Conservation (phyloP, 2,797 vertebrate genomes). For the Craterocephalus amniculus region DNA sequence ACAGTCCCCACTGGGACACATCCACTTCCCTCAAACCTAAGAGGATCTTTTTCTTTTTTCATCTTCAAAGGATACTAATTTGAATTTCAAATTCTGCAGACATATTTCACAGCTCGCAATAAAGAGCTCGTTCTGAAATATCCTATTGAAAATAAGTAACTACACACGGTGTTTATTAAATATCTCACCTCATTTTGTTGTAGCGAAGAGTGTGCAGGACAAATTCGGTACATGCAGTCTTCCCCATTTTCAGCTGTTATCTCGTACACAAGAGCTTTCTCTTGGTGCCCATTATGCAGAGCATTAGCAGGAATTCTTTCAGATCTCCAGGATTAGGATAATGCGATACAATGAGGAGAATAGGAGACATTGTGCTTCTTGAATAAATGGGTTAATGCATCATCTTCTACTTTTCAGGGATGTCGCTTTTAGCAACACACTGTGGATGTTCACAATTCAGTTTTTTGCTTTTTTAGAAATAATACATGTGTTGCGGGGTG, state of each 20-base stretch:
- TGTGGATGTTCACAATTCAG: not conserved
- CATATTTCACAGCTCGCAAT: slow-evolving; percentile 49
- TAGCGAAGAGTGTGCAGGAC: slow-evolving; percentile 13
- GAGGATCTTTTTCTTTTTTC: slow-evolving; percentile 37
- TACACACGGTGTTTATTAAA: slow-evolving; percentile 56
- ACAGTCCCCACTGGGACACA: slow-evolving; percentile 38
- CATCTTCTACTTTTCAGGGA: slow-evolving; percentile 10
- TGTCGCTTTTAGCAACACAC: slow-evolving; percentile 6
- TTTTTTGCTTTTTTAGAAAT: not conserved
- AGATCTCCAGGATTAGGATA: slow-evolving; percentile 29
- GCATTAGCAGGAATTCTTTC: slow-evolving; percentile 35
- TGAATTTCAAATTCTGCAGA: slow-evolving; percentile 68
- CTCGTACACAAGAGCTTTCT: slow-evolving; percentile 15
- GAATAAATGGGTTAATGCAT: slow-evolving; percentile 26
- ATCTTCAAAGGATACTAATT: slow-evolving; percentile 71
- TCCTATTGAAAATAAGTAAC: slow-evolving; percentile 45
- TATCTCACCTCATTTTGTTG: slow-evolving; percentile 45
- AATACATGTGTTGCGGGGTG: not conserved
- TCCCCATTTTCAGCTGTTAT: slow-evolving; percentile 23
- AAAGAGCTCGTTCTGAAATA: slow-evolving; percentile 51
- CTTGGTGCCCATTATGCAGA: slow-evolving; percentile 34
- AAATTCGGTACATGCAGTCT: slow-evolving; percentile 15
- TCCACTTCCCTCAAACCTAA: slow-evolving; percentile 46
- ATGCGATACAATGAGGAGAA: slow-evolving; percentile 38
- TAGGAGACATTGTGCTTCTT: slow-evolving; percentile 8